Percentiles rank a stretch among this genome's conserved stretches.
phyloP scores from a whole-genome alignment of 2,888 invertebrate species.

The Parascotia fuliginaria region DNA sequence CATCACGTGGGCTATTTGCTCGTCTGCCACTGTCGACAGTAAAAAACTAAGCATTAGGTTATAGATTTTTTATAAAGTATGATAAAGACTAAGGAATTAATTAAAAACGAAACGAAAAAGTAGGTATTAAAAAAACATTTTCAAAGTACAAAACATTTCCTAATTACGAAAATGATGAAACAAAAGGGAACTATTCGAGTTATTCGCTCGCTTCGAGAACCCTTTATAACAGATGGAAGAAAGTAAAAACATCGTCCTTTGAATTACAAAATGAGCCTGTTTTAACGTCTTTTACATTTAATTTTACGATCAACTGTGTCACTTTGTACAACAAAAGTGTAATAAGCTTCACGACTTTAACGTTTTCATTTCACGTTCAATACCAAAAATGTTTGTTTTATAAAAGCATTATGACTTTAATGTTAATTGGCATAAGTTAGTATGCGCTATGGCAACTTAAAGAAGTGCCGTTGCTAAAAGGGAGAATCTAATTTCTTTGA shows the following conservation, averaged over 20 bases:
- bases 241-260: conserved; percentile 25
- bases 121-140: background rate
- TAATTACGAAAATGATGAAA: conserved; percentile 16
- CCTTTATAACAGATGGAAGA: conserved; percentile 20
- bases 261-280: conserved; percentile 34
- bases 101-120: no score
- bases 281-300: conserved; percentile 33
- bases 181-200: conserved; percentile 19
- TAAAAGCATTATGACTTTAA: no score
- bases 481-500: background rate
- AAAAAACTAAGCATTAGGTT: no score
- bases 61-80: no score
- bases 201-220: conserved; percentile 22
- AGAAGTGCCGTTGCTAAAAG: background rate
- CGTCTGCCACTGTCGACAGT: no score
- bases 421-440: no score
- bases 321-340: conserved; percentile 32
- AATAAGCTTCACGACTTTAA: conserved; percentile 36
- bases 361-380: conserved; percentile 31
- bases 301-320: conserved; percentile 34
- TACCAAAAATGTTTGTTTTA: no score
- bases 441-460: no score
- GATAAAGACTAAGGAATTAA: no score
- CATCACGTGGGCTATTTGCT: no score
- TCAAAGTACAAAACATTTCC: conserved; percentile 4